Percentiles rank a stretch among this genome's conserved stretches.
Conservation (phyloP, 2,113 vertebrate species). For the Mobula hypostoma region DNA sequence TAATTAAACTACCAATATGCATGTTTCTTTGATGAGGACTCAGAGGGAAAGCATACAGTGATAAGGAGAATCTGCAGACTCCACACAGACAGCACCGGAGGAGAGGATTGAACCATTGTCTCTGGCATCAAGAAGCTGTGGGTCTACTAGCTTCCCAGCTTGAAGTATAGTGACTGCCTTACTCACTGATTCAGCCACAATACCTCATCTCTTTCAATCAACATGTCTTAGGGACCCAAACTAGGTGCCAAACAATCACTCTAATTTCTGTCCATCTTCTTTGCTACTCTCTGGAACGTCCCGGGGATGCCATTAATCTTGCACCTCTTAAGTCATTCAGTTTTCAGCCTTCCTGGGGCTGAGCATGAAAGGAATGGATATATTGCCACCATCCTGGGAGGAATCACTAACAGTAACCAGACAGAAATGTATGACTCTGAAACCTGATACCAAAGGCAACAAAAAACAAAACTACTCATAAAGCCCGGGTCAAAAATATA, state of each 20-base stretch:
- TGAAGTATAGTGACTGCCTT: no score
- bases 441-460: not conserved
- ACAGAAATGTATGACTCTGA: not conserved
- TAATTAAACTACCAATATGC: no score
- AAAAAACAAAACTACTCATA: not conserved
- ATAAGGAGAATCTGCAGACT: no score
- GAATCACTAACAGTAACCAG: not conserved
- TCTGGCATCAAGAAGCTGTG: no score
- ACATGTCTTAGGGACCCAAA: not conserved
- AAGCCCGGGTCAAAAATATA: not conserved
- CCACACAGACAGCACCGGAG: no score
- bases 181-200: not conserved
- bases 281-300: not conserved
- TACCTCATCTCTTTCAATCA: not conserved
- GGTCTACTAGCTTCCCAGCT: no score
- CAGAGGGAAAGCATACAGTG: no score
- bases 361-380: not conserved
- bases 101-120: no score
- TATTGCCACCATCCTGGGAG: not conserved
- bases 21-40: no score
- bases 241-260: not conserved
- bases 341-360: not conserved
- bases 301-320: not conserved
- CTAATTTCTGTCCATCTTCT: not conserved
- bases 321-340: not conserved